A percentile compares a stretch with the other conserved stretches of the same genome.
These are phyloP conservation scores for Hymenochirus boettgeri DNA, from an alignment of 2,113 vertebrate species.

Conservation along the genomic window DNA sequence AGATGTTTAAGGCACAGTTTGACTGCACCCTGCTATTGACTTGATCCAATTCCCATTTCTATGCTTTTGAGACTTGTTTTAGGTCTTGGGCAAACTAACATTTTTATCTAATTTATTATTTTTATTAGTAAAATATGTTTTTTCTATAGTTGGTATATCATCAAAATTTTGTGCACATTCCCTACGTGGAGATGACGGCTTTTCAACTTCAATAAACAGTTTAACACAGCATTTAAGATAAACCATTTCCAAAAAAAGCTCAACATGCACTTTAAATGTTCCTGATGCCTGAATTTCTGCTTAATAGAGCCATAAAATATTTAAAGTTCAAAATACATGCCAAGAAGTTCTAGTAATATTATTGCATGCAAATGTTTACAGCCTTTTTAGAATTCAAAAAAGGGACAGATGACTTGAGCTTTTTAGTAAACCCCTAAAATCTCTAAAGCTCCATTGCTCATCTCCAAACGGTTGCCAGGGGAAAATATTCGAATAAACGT, in stretches of 20 bases:
- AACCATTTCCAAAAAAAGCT: not conserved
- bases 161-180: no score
- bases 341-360: conserved; percentile 32
- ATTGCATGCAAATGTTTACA: conserved; percentile 37
- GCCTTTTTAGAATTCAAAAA: conserved; percentile 30
- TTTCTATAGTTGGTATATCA: no score
- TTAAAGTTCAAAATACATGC: conserved; percentile 29
- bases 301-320: conserved; percentile 35
- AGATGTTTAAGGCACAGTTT: no score
- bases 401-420: conserved; percentile 36
- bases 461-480: conserved; percentile 32
- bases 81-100: no score
- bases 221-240: not conserved
- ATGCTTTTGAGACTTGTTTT: no score
- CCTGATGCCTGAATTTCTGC: conserved; percentile 12
- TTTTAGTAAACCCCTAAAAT: conserved; percentile 42
- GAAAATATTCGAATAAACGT: conserved; percentile 35
- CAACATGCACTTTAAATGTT: conserved; percentile 6
- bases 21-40: no score
- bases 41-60: no score
- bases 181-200: no score
- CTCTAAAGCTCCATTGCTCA: conserved; percentile 28
- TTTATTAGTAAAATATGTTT: no score
- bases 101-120: no score
- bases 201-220: not conserved